Percentiles rank a stretch among this genome's conserved stretches.
Conservation (phyloP, 2,888 invertebrate species). For the Pollenia griseotomentosa region DNA sequence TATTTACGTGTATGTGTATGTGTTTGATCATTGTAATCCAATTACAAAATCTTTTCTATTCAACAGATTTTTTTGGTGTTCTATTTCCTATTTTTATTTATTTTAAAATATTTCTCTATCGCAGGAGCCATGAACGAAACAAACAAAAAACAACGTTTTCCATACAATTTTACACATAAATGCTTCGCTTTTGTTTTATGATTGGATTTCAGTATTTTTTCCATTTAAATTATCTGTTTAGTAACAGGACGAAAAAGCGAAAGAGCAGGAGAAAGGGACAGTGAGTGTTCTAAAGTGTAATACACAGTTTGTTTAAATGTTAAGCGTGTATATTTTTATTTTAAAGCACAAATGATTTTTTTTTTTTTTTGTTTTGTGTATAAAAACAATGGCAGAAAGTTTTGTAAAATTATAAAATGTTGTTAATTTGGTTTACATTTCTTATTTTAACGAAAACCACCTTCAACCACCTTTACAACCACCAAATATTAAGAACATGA, state of each 20-base stretch:
- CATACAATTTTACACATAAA: conserved; percentile 65
- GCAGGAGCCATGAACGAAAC: not conserved
- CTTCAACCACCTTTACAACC: conserved; percentile 34
- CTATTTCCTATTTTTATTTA: conserved; percentile 30
- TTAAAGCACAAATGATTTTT: conserved; percentile 8
- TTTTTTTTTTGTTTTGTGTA: not conserved
- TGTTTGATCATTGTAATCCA: conserved; percentile 57
- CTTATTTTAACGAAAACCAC: conserved; percentile 29
- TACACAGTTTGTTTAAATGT: conserved; percentile 1
- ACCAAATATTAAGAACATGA: conserved; percentile 12
- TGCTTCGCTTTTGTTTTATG: conserved; percentile 67
- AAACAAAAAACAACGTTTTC: not conserved
- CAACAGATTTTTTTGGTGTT: conserved; percentile 1
- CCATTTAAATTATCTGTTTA: conserved; percentile 66
- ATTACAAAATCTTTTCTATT: conserved; percentile 59
- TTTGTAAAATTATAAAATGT: conserved; percentile 42
- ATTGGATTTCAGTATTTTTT: conserved; percentile 60
- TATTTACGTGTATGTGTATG: conserved; percentile 3
- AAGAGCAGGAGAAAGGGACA: not conserved
- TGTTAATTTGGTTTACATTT: conserved; percentile 62
- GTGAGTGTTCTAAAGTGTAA: not conserved
- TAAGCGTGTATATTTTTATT: conserved; percentile 34
- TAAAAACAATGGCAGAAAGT: conserved; percentile 44
- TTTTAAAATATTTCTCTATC: conserved; percentile 25
- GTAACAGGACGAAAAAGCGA: not conserved